These are phyloP conservation scores for Sylvilagus floridanus DNA, from an alignment of 2,797 vertebrate genomes.

Conservation along the genomic window DNA sequence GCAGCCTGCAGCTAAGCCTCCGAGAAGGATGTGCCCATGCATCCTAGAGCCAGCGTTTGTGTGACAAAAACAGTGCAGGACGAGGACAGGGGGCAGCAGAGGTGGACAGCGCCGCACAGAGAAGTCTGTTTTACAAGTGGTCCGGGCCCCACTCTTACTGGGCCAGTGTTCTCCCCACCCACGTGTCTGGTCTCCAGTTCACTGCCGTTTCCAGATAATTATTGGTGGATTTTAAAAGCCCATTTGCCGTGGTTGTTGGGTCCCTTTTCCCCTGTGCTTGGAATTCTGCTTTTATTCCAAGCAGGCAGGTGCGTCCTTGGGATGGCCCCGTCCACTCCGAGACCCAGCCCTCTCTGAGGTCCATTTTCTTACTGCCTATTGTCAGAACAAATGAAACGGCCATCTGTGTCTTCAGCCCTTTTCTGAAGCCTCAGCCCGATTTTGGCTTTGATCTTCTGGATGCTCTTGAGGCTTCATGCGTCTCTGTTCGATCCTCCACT, in stretches of 20 bases:
- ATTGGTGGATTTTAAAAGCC: constrained; percentile 18
- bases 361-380: background rate
- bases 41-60: background rate
- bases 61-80: background rate
- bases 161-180: constrained; percentile 16
- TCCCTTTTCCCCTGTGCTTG: background rate
- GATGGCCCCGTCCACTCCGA: background rate
- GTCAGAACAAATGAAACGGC: background rate
- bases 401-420: background rate
- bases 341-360: background rate
- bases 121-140: background rate
- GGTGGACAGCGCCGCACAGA: background rate
- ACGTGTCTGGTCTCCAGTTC: constrained; percentile 16
- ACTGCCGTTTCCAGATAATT: constrained; percentile 45
- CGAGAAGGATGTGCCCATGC: background rate
- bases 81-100: background rate
- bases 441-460: background rate
- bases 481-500: background rate
- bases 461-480: background rate
- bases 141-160: background rate
- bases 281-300: background rate
- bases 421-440: background rate
- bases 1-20: background rate
- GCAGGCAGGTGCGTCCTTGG: background rate
- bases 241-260: background rate